phyloP scores from a whole-genome alignment of 2,888 invertebrate genomes.

The Netelia inedita region DNA sequence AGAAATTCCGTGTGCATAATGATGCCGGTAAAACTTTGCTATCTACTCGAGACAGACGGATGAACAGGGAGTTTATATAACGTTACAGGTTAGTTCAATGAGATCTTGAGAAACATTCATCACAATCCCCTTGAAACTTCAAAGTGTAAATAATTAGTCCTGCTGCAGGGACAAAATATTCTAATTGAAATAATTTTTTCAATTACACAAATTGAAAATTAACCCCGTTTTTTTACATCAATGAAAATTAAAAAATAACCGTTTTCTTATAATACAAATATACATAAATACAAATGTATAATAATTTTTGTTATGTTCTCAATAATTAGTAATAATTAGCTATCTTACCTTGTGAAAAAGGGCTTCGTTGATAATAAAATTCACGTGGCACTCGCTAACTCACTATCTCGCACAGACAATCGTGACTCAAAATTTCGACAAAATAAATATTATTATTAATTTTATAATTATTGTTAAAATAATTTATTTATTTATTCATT shows the following conservation, averaged over 20 bases:
- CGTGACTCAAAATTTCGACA: neutral
- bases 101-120: constrained; percentile 29
- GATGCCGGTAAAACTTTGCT: constrained; percentile 25
- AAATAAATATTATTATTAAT: no score
- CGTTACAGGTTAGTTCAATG: constrained; percentile 47
- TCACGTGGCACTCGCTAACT: neutral
- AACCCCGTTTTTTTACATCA: no score
- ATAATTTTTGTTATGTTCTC: neutral
- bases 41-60: constrained; percentile 27
- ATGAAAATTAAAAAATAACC: no score
- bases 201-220: no score
- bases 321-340: neutral
- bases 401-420: neutral
- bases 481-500: no score
- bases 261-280: no score
- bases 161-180: neutral
- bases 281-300: neutral
- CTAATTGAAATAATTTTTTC: no score
- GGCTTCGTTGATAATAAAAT: neutral
- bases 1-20: neutral
- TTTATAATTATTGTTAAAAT: no score
- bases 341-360: neutral
- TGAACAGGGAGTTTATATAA: constrained; percentile 61
- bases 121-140: constrained; percentile 9
- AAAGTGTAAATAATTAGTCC: neutral